phyloP scores from a whole-genome alignment of 1,140 invertebrate species.

The Streblospio benedicti region DNA sequence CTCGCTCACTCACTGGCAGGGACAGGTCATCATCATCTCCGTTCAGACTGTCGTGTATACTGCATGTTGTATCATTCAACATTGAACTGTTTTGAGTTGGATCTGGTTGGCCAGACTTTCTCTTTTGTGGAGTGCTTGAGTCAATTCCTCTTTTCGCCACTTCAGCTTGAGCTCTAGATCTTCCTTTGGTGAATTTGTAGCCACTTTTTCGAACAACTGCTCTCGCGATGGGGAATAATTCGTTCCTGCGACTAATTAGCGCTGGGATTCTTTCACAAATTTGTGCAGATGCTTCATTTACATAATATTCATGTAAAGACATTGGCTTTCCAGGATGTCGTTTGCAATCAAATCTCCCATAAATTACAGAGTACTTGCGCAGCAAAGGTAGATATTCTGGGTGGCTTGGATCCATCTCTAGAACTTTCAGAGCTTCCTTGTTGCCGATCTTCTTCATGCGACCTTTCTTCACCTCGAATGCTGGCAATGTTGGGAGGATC shows the following conservation, averaged over 20 bases:
- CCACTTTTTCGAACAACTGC: conserved; percentile 89
- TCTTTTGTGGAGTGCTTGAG: too few relatives aligned
- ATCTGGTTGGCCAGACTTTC: too few relatives aligned
- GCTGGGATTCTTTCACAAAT: conserved; percentile 82
- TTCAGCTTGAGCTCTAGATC: too few relatives aligned
- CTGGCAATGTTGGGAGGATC: conserved; percentile 71
- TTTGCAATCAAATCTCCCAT: conserved; percentile 89
- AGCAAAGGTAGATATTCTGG: conserved; percentile 84
- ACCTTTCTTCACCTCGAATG: conserved; percentile 75
- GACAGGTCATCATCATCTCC: too few relatives aligned
- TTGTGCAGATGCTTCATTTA: conserved; percentile 95
- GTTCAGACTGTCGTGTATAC: too few relatives aligned
- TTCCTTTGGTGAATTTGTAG: conserved; percentile 69
- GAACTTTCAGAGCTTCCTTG: too few relatives aligned
- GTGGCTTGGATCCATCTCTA: too few relatives aligned
- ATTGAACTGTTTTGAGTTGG: too few relatives aligned
- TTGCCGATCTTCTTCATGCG: conserved; percentile 87
- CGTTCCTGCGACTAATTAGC: conserved; percentile 80
- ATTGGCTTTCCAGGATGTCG: conserved; percentile 89
- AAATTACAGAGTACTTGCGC: conserved; percentile 92
- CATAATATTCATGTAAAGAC: conserved; percentile 89
- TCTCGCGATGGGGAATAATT: conserved; percentile 86
- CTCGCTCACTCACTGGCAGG: too few relatives aligned
- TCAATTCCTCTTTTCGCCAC: too few relatives aligned
- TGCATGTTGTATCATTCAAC: too few relatives aligned